These are phyloP conservation scores for Stylophora pistillata DNA, from an alignment of 64 coral and sea anemone species.

Conservation along the genomic window DNA sequence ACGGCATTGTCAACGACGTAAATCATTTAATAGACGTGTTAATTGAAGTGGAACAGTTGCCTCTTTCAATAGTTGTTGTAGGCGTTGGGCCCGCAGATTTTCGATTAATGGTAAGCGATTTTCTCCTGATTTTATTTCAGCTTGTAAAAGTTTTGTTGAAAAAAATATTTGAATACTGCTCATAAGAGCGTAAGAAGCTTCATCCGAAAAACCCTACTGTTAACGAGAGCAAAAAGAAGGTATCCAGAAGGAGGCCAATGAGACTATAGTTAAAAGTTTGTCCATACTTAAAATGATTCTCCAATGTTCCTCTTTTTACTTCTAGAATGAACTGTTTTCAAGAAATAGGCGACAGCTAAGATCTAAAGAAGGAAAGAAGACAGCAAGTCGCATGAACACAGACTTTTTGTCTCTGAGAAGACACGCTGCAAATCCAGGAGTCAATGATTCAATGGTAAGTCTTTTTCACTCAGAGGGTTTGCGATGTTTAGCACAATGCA, in stretches of 20 bases:
- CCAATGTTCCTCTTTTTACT: background rate
- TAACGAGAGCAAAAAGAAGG: too few relatives aligned
- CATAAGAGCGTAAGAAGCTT: too few relatives aligned
- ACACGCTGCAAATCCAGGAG: conserved; percentile 61
- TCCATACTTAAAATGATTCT: background rate
- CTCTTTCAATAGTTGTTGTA: conserved; percentile 84
- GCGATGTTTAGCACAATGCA: too few relatives aligned
- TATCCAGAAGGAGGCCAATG: too few relatives aligned
- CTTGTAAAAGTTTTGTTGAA: background rate
- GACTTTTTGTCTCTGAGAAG: conserved; percentile 67
- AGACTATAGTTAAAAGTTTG: background rate
- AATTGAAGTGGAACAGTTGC: conserved; percentile 42
- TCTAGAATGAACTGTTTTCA: conserved; percentile 75
- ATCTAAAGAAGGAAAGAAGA: conserved; percentile 67
- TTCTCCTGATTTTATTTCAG: too few relatives aligned
- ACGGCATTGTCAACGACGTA: conserved; percentile 91
- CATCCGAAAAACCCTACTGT: too few relatives aligned
- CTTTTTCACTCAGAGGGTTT: too few relatives aligned
- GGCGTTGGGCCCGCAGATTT: conserved; percentile 92
- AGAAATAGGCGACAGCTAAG: conserved; percentile 8
- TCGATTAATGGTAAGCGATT: conserved; percentile 76
- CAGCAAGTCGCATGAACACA: conserved; percentile 47
- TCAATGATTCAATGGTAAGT: conserved; percentile 65
- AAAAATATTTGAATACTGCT: background rate
- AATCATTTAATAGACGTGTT: conserved; percentile 61